Evolutionary conservation across 2,888 invertebrate genomes (phyloP).

Genomic region (Yponomeuta cagnagella): DNA sequence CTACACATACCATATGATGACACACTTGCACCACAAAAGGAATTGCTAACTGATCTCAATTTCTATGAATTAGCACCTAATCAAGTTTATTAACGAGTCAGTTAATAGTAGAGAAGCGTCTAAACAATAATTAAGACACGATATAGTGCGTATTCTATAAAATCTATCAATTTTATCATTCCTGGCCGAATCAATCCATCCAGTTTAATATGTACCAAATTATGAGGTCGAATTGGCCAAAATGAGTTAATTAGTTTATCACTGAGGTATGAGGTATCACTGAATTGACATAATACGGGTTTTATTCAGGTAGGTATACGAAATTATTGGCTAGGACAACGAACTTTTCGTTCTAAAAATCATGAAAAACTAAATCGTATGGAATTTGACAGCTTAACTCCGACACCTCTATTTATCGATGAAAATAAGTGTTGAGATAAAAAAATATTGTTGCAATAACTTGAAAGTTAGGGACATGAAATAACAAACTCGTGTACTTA

Average conservation of each 20-base stretch:
- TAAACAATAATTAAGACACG: neutral
- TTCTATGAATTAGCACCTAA: neutral
- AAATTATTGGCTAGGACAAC: constrained; percentile 9
- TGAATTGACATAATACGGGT: neutral
- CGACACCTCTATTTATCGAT: constrained; percentile 21
- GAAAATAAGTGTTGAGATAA: constrained; percentile 20
- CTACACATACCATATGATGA: neutral
- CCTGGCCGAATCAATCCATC: no score
- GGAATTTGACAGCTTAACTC: constrained; percentile 25
- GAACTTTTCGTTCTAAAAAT: constrained; percentile 5
- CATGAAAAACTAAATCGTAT: constrained; percentile 17
- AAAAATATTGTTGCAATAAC: neutral
- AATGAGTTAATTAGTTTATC: no score
- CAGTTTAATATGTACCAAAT: no score
- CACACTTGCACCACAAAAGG: neutral
- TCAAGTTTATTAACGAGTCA: neutral
- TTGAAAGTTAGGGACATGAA: constrained; percentile 11
- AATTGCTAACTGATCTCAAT: neutral
- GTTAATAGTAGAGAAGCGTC: neutral
- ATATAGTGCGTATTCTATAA: neutral
- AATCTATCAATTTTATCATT: no score
- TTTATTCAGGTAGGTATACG: constrained; percentile 3
- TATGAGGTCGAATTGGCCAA: no score
- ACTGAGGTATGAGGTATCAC: no score
- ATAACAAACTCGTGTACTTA: constrained; percentile 62